phyloP scores from a whole-genome alignment of 2,888 invertebrate genomes.

The Cyaniris semiargus region DNA sequence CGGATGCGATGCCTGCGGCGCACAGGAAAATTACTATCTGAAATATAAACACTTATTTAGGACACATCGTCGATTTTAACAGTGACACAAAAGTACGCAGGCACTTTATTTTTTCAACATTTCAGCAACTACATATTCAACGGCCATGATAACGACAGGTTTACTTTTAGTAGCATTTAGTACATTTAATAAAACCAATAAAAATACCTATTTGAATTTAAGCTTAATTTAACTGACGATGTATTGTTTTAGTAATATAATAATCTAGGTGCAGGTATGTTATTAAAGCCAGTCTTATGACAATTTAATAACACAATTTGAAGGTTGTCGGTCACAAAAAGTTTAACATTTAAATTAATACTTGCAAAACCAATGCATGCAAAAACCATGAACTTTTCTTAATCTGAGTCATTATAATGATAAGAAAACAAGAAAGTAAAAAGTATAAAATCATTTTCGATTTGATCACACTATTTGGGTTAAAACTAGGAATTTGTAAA shows the following conservation, averaged over 20 bases:
- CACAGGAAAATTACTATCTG: constrained; percentile 80
- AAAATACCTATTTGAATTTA: not conserved
- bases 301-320: constrained; percentile 16
- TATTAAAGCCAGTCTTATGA: constrained; percentile 6
- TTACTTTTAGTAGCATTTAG: too few relatives aligned
- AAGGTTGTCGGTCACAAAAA: not conserved
- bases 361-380: not conserved
- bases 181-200: too few relatives aligned
- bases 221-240: not conserved
- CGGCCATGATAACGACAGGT: too few relatives aligned
- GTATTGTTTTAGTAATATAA: not conserved
- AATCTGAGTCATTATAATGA: not conserved
- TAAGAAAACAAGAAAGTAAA: not conserved
- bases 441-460: not conserved
- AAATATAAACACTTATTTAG: constrained; percentile 35
- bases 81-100: too few relatives aligned
- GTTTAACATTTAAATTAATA: constrained; percentile 18
- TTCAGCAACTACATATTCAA: too few relatives aligned
- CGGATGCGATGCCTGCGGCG: constrained; percentile 81
- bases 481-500: not conserved
- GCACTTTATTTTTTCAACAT: too few relatives aligned
- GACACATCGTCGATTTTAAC: not conserved
- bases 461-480: not conserved
- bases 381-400: not conserved
- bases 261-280: not conserved